These are phyloP conservation scores for Dunckerocampus dactyliophorus DNA, from an alignment of 2,113 vertebrate genomes.

Conservation along the genomic window DNA sequence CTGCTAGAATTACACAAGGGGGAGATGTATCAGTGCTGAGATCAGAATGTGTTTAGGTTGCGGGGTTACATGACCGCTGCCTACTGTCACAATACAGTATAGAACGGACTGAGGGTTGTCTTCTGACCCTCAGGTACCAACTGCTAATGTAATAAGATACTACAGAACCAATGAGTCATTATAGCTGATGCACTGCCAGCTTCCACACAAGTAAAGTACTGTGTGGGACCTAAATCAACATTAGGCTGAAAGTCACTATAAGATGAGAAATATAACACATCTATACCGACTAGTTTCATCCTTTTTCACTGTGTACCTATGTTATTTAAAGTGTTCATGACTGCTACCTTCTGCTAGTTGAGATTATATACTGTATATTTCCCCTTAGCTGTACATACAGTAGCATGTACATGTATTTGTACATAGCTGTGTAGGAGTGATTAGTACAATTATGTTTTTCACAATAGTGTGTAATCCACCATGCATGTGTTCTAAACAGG, in stretches of 20 bases:
- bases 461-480: slow-evolving; percentile 52
- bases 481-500: slow-evolving; percentile 28
- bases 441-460: slow-evolving; percentile 42
- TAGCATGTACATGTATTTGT: no score
- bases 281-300: slow-evolving; percentile 33
- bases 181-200: no score
- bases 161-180: no score
- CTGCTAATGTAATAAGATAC: no score
- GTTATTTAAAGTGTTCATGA: background rate
- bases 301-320: slow-evolving; percentile 15
- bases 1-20: no score
- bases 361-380: background rate
- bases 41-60: no score
- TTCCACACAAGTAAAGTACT: slow-evolving; percentile 17
- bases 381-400: no score
- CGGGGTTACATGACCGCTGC: no score
- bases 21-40: no score
- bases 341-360: background rate
- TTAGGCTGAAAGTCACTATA: slow-evolving; percentile 15
- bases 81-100: no score
- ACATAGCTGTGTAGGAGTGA: slow-evolving; percentile 32
- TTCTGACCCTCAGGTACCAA: no score
- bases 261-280: slow-evolving; percentile 63
- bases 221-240: slow-evolving; percentile 25
- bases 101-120: no score